A percentile compares a stretch with the other conserved stretches of the same genome.
These are phyloP conservation scores for Hexactinellida sp. DNA, from an alignment of 37 sponge, comb jelly and placozoan species.

Conservation along the genomic window DNA sequence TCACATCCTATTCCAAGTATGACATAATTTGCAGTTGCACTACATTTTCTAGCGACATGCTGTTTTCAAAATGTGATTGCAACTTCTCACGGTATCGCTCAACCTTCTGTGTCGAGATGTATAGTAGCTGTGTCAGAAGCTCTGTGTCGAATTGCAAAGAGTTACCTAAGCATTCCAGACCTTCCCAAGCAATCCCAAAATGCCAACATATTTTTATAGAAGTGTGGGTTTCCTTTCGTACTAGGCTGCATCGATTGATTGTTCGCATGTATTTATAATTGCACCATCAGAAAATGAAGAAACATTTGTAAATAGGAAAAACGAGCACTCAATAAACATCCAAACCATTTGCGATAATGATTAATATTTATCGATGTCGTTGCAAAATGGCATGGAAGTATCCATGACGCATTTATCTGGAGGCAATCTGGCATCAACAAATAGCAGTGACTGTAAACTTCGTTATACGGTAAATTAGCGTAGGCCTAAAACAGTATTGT, in stretches of 20 bases:
- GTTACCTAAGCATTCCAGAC: neutral
- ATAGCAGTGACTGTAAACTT: no score
- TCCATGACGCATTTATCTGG: no score
- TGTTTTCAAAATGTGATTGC: neutral
- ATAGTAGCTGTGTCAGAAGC: neutral
- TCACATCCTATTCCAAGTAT: neutral
- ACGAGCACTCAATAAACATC: neutral
- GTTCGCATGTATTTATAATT: neutral
- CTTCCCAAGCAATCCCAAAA: neutral
- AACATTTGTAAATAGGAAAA: neutral
- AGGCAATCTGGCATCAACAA: no score
- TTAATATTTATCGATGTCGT: no score
- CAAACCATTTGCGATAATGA: no score
- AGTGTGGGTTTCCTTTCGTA: neutral
- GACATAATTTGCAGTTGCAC: neutral
- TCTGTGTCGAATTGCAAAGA: neutral
- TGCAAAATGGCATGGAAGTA: no score
- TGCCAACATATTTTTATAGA: neutral
- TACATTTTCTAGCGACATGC: neutral
- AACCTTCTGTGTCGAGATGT: no score
- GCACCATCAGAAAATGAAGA: neutral
- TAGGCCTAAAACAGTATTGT: no score
- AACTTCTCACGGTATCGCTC: neutral
- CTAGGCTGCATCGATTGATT: no score
- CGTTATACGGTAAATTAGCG: no score